These are phyloP conservation scores for Melanotaenia maccullochi DNA, from an alignment of 2,797 vertebrate genomes.

Conservation along the genomic window DNA sequence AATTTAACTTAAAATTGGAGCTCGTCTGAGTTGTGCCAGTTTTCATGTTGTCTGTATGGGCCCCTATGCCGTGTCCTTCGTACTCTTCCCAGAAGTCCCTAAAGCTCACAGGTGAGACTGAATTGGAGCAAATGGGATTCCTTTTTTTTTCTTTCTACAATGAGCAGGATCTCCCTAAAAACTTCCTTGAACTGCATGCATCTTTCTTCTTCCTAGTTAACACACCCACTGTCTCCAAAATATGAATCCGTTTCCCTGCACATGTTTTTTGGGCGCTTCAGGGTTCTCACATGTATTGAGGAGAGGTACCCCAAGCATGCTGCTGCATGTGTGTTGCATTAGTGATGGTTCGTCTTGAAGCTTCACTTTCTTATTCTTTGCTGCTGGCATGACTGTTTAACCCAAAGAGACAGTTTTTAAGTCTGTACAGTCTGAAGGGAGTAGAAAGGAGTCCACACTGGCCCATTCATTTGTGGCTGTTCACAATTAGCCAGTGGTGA, in stretches of 20 bases:
- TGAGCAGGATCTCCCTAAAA: conserved; percentile 23
- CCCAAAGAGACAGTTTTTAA: background rate
- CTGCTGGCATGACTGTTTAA: conserved; percentile 55
- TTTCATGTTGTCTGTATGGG: conserved; percentile 68
- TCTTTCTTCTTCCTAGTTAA: conserved; percentile 52
- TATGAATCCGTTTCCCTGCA: conserved; percentile 29
- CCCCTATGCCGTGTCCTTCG: conserved; percentile 37
- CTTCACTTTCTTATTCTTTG: conserved; percentile 63
- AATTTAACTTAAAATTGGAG: background rate
- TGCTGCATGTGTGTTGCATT: conserved; percentile 56
- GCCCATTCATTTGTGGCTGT: background rate
- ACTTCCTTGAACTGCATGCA: conserved; percentile 62
- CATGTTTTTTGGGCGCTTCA: conserved; percentile 19
- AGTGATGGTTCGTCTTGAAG: conserved; percentile 37
- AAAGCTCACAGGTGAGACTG: conserved; percentile 48
- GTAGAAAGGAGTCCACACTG: no score
- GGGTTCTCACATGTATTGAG: conserved; percentile 75
- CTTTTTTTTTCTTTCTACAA: background rate
- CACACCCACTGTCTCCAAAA: conserved; percentile 25
- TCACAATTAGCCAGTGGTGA: background rate
- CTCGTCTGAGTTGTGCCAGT: conserved; percentile 58
- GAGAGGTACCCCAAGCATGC: conserved; percentile 75
- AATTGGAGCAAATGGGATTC: conserved; percentile 4
- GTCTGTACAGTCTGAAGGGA: no score
- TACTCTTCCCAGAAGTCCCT: conserved; percentile 12